A percentile compares a stretch with the other conserved stretches of the same genome.
These are phyloP conservation scores for Morpho deidamia DNA, from an alignment of 2,888 invertebrate species.

Conservation along the genomic window DNA sequence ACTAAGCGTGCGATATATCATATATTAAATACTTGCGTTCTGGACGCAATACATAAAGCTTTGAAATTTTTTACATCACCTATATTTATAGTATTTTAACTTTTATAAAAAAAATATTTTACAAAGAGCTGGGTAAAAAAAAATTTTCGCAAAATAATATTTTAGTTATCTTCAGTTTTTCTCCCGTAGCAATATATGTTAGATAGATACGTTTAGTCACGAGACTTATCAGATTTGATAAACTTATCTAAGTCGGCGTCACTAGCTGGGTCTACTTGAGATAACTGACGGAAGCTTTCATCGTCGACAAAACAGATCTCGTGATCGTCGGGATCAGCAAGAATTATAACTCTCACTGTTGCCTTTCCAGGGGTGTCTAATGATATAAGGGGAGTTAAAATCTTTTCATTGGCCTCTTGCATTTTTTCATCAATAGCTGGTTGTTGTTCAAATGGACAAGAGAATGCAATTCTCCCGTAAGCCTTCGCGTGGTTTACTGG, in stretches of 20 bases:
- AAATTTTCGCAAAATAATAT: too few species aligned
- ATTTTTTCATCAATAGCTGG: conserved; percentile 86
- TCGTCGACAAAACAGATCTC: conserved; percentile 99
- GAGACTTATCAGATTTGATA: conserved; percentile 83
- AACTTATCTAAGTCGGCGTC: conserved; percentile 87
- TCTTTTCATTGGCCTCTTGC: conserved; percentile 82
- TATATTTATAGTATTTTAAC: too few species aligned
- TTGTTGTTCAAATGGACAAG: conserved; percentile 88
- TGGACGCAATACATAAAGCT: too few species aligned
- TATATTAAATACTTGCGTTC: too few species aligned
- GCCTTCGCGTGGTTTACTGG: conserved; percentile 91
- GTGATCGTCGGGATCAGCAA: conserved; percentile 97
- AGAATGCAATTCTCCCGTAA: conserved; percentile 97
- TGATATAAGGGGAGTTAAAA: conserved; percentile 93
- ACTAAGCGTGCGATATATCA: too few species aligned
- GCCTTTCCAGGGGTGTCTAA: conserved; percentile 98
- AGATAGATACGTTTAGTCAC: conserved; percentile 31
- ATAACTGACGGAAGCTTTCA: conserved; percentile 93
- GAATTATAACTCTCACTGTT: conserved; percentile 95
- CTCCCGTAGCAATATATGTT: not conserved
- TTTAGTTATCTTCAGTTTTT: not conserved
- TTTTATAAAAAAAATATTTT: too few species aligned
- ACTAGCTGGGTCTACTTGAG: conserved; percentile 90
- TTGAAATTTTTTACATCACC: too few species aligned
- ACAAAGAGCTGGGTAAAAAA: too few species aligned